Evolutionary conservation across 2,113 vertebrate genomes (phyloP).

Genomic region (Hypanus sabinus): DNA sequence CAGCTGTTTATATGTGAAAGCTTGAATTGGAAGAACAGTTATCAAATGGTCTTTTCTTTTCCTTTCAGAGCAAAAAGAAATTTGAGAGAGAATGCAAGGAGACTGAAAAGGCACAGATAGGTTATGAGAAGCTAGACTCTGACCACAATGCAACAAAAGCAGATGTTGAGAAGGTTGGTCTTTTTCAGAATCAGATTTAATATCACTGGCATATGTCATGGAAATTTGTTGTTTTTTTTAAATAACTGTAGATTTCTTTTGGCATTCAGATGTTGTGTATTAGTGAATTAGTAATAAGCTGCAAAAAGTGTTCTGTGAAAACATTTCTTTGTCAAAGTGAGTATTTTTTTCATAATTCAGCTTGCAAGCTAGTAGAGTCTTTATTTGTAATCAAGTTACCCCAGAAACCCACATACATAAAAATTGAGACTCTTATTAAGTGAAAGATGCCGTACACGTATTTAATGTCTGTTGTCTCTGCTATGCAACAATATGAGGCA

Average conservation of each 20-base stretch:
- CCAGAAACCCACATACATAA: neutral
- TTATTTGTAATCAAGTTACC: neutral
- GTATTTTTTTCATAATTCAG: neutral
- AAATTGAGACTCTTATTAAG: neutral
- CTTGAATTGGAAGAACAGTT: neutral
- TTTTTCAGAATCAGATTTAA: no score
- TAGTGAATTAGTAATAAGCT: no score
- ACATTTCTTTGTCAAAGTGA: neutral
- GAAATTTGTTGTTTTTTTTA: neutral
- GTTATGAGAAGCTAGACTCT: conserved; percentile 83
- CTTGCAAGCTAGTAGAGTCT: neutral
- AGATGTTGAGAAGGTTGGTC: conserved; percentile 91
- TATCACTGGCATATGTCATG: no score
- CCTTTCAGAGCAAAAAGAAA: conserved; percentile 90
- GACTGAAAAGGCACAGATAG: conserved; percentile 86
- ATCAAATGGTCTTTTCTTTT: conserved; percentile 33
- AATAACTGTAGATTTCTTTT: no score
- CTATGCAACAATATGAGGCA: neutral
- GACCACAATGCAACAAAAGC: conserved; percentile 96
- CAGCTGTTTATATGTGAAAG: neutral
- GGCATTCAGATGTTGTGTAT: no score
- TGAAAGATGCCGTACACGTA: neutral
- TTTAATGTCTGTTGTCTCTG: no score
- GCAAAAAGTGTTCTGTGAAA: no score
- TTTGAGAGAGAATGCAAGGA: conserved; percentile 96